Evolutionary conservation across 2,113 vertebrate species (phyloP), one percentile per base, ranked within the genome.

Genomic region (Thinocorus orbignyianus): DNA sequence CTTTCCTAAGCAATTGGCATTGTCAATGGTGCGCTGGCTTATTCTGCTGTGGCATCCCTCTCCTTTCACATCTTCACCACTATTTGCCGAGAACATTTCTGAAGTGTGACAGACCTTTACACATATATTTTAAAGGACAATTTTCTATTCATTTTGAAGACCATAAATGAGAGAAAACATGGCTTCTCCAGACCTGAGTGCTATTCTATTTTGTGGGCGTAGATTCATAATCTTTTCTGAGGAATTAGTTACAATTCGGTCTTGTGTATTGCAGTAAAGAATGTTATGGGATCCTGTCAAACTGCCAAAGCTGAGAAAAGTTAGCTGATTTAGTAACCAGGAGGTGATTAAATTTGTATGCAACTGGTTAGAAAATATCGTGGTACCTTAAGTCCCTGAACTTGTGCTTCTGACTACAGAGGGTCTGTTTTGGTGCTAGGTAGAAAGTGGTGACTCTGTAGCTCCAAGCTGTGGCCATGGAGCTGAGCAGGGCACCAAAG

Each of bases 401-500:
- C 42, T n/a, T 19, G 6, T 41, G n/a, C 22, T 44, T 11, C 65
- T 64, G 57, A 24, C 6, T 11, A 2, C 33, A 6, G 24, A 61
- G 20, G 15, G 13, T 33, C 66, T 25, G 37, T 4, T 33, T 82
- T 39, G 30, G 24, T 22, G 52, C 52, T 37, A 17, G 16, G 24
- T 15, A 13, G n/a, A 52, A 54, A 57, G 42, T 0, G 0, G 10
- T 10, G 51, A 31, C 18, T 39, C 13, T 31, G 24, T 24, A 42
- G 17, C 52, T 55, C 55, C 65, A 44, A n/a, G 64, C 23, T 72
- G 41, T 5, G 17, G 39, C 49, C 8, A 1, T 8, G 41, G 41
- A 13, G 12, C 11, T 66, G 66, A 76, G 52, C 24, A 41, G 37
- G 28, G 4, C 12, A 1, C 0, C 2, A 33, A 35, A 0, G 1